Conservation (phyloP, 2,797 vertebrate genomes). For the Salarias fasciatus region DNA sequence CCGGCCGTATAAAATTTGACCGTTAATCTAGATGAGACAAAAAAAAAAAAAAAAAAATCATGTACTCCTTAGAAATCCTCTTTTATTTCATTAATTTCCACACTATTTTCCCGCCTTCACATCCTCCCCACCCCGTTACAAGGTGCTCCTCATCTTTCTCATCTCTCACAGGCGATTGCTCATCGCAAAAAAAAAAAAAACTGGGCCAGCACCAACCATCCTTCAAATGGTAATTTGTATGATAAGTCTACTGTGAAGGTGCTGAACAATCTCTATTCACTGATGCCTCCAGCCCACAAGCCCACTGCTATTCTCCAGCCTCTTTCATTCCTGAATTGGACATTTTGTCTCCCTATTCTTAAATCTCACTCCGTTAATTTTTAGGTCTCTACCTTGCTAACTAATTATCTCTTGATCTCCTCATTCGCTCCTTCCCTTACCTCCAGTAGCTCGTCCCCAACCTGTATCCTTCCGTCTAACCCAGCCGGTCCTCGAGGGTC, state of each 20-base stretch:
- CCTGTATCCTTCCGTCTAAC: constrained; percentile 88
- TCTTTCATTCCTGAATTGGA: constrained; percentile 21
- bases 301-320: constrained; percentile 23
- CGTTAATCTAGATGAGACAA: constrained; percentile 88
- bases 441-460: constrained; percentile 95
- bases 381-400: constrained; percentile 2
- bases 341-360: constrained; percentile 27
- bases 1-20: constrained; percentile 91
- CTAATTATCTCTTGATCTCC: not conserved
- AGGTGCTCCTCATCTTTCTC: constrained; percentile 22
- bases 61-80: not conserved
- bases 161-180: constrained; percentile 32
- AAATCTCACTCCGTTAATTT: constrained; percentile 24
- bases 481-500: constrained; percentile 90
- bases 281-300: constrained; percentile 23
- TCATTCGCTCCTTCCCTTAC: constrained; percentile 73
- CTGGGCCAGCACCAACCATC: constrained; percentile 21
- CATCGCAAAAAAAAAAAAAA: constrained; percentile 26
- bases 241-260: constrained; percentile 37
- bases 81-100: constrained; percentile 6
- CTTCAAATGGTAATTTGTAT: constrained; percentile 50
- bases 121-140: not conserved
- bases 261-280: constrained; percentile 1
- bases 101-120: not conserved
- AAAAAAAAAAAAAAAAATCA: constrained; percentile 25